Evolutionary conservation across 2,113 vertebrate species (phyloP).

Genomic region (Bagarius yarrelli): DNA sequence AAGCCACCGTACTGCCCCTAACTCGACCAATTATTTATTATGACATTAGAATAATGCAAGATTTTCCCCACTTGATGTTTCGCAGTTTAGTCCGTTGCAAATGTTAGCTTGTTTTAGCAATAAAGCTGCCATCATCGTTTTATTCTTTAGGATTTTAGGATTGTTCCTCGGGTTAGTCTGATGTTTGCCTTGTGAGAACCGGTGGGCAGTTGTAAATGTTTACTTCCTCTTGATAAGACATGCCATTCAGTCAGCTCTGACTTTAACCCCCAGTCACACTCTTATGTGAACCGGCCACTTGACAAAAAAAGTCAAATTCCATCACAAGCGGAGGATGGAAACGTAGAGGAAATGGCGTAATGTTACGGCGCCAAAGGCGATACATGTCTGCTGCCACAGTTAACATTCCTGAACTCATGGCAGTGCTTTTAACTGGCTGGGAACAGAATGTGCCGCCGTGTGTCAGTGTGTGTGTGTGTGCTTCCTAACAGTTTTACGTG

Average conservation of each 20-base stretch:
- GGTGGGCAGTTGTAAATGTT: slow-evolving; percentile 16
- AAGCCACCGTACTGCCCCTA: too few species aligned
- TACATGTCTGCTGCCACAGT: slow-evolving; percentile 56
- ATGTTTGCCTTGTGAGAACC: slow-evolving; percentile 2
- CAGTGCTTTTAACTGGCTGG: slow-evolving; percentile 62
- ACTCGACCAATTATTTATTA: too few species aligned
- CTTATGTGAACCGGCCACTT: slow-evolving; percentile 15
- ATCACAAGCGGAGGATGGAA: slow-evolving; percentile 44
- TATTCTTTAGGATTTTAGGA: slow-evolving; percentile 21
- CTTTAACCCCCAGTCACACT: slow-evolving; percentile 30
- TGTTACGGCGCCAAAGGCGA: slow-evolving; percentile 31
- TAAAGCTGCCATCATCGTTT: not conserved
- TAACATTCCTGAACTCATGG: slow-evolving; percentile 70
- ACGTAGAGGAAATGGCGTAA: slow-evolving; percentile 58
- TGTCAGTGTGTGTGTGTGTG: not conserved
- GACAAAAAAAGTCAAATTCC: slow-evolving; percentile 26
- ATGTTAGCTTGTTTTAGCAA: not conserved
- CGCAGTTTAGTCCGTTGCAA: too few species aligned
- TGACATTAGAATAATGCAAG: too few species aligned
- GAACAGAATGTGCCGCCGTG: slow-evolving; percentile 69
- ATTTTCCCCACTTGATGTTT: too few species aligned
- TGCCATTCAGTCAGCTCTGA: slow-evolving; percentile 1
- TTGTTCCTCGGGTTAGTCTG: not conserved
- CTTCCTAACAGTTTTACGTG: slow-evolving; percentile 55
- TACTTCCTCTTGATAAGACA: slow-evolving; percentile 14